Evolutionary conservation across 2,113 vertebrate genomes (phyloP).

Genomic region (Rhabdomys dilectus): DNA sequence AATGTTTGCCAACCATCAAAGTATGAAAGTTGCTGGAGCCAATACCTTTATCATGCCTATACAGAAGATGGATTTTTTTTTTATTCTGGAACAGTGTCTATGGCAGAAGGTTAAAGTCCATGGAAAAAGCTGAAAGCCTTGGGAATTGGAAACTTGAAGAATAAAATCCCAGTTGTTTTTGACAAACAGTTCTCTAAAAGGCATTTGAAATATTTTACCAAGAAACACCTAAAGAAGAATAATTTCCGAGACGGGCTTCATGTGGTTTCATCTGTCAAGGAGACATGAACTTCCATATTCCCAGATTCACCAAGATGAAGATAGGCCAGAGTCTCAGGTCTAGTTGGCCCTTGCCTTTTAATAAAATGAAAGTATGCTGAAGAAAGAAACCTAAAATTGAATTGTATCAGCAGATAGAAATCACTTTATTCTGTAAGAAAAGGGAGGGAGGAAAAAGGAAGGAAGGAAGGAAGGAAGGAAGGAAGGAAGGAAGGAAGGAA

Average conservation of each 20-base stretch:
- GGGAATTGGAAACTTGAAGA: not conserved
- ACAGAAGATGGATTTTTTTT: not conserved
- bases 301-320: not conserved
- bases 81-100: not conserved
- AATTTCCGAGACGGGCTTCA: not conserved
- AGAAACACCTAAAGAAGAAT: not conserved
- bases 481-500: rapidly evolving
- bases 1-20: not conserved
- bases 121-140: not conserved
- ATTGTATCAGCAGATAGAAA: not conserved
- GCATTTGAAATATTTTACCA: not conserved
- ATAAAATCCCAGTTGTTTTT: not conserved
- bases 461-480: not conserved
- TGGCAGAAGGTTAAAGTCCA: not conserved
- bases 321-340: not conserved
- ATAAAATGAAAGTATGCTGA: not conserved
- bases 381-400: not conserved
- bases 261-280: no score
- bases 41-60: not conserved
- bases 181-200: not conserved
- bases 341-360: not conserved
- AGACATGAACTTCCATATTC: not conserved
- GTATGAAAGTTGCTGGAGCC: not conserved
- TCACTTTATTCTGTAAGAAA: not conserved
- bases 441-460: not conserved